These are phyloP conservation scores for Caradrina kadenii DNA, from an alignment of 2,888 invertebrate genomes.

Conservation along the genomic window DNA sequence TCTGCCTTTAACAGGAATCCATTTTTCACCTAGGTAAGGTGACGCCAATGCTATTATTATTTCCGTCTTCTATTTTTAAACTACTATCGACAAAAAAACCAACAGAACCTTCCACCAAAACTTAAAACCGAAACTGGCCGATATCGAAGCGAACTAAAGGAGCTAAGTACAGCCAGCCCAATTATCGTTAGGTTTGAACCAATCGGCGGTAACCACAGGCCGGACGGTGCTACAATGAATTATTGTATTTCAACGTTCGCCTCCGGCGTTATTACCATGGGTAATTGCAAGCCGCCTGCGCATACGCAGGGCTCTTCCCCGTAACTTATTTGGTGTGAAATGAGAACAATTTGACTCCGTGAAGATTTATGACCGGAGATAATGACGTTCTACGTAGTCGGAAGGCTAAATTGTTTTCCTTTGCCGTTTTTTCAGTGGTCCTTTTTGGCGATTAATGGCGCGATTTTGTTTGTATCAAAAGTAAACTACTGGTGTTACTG, in stretches of 20 bases:
- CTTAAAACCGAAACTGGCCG: not conserved
- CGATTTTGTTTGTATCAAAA: constrained; percentile 19
- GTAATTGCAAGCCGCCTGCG: constrained; percentile 76
- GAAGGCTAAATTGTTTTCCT: constrained; percentile 65
- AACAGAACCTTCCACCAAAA: constrained; percentile 4
- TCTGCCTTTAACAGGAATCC: no score
- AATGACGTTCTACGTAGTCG: constrained; percentile 74
- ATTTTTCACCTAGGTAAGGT: no score
- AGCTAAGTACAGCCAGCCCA: constrained; percentile 40
- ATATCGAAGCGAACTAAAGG: constrained; percentile 28
- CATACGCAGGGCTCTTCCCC: constrained; percentile 67
- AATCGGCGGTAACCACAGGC: constrained; percentile 61
- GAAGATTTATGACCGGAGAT: constrained; percentile 82
- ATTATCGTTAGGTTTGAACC: constrained; percentile 61
- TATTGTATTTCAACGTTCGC: constrained; percentile 62
- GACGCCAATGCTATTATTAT: no score
- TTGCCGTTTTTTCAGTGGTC: constrained; percentile 18
- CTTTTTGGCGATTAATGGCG: constrained; percentile 27
- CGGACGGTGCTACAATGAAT: constrained; percentile 64
- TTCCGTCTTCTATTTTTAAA: not conserved
- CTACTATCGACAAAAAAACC: not conserved
- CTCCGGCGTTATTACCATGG: constrained; percentile 74
- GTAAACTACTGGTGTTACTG: constrained; percentile 34
- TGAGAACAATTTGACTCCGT: constrained; percentile 83
- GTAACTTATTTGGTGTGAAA: constrained; percentile 88